Evolutionary conservation across 2,888 invertebrate species (phyloP).

Genomic region (Acheta domesticus): DNA sequence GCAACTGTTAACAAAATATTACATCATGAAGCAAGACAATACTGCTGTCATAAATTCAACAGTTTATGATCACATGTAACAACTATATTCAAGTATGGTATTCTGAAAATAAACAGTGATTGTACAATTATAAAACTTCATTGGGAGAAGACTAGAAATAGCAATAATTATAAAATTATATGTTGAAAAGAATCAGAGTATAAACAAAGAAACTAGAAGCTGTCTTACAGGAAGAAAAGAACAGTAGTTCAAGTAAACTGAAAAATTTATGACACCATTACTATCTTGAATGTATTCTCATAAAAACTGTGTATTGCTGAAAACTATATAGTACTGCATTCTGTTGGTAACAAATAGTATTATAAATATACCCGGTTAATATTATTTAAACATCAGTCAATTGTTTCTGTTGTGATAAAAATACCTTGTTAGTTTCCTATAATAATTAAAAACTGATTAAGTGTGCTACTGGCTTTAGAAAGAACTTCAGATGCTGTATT

Average conservation of each 20-base stretch:
- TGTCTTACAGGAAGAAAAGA: background rate
- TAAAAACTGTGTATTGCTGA: constrained; percentile 24
- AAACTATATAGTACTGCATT: constrained; percentile 22
- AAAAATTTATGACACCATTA: background rate
- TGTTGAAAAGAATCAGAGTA: background rate
- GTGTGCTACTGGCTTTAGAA: constrained; percentile 7
- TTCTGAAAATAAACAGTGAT: background rate
- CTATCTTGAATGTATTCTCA: background rate
- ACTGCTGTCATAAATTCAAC: background rate
- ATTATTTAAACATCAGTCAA: constrained; percentile 27
- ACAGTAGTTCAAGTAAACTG: background rate
- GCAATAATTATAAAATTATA: background rate
- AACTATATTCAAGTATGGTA: constrained; percentile 4
- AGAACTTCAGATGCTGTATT: background rate
- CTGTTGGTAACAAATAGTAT: constrained; percentile 27
- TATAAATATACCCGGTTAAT: constrained; percentile 26
- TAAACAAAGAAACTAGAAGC: background rate
- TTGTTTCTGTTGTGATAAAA: constrained; percentile 26
- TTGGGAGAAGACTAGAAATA: background rate
- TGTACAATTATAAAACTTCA: background rate
- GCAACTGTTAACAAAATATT: constrained; percentile 25
- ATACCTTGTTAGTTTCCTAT: constrained; percentile 27
- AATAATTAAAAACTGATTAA: constrained; percentile 4
- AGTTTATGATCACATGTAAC: constrained; percentile 6
- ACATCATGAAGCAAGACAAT: background rate